A percentile compares a stretch with the other conserved stretches of the same genome.
These are phyloP conservation scores for Aphrophora alni DNA, from an alignment of 2,888 invertebrate genomes.

Conservation along the genomic window DNA sequence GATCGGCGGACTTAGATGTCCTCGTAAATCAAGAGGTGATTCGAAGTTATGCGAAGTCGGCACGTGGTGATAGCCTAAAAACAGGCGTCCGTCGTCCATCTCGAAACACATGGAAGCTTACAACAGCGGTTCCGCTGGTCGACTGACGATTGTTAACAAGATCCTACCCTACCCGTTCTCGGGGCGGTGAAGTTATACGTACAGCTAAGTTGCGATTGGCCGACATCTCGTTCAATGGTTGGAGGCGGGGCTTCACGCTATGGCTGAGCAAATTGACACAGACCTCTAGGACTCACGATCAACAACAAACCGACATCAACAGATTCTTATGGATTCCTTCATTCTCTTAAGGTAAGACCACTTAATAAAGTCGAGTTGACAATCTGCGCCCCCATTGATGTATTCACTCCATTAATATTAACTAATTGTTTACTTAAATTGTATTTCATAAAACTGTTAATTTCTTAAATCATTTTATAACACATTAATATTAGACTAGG, in stretches of 20 bases:
- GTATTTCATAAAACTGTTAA: too few relatives aligned
- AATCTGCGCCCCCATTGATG: too few relatives aligned
- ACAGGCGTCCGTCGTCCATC: constrained; percentile 39
- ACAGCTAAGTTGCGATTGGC: not conserved
- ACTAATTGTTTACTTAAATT: not conserved
- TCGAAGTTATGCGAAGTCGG: constrained; percentile 38
- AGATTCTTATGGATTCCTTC: constrained; percentile 33
- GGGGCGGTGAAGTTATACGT: not conserved
- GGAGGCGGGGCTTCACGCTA: constrained; percentile 26
- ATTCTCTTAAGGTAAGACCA: constrained; percentile 25
- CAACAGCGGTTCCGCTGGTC: constrained; percentile 9
- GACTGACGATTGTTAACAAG: constrained; percentile 19
- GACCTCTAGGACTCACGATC: constrained; percentile 17
- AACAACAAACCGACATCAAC: constrained; percentile 16
- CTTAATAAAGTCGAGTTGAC: constrained; percentile 27
- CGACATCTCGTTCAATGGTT: constrained; percentile 8
- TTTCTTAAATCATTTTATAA: too few relatives aligned
- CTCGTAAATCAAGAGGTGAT: constrained; percentile 59
- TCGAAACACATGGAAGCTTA: constrained; percentile 39
- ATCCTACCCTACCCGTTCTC: not conserved
- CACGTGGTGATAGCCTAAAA: constrained; percentile 36
- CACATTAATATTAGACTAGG: too few relatives aligned
- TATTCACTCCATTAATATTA: not conserved
- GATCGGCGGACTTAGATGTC: constrained; percentile 61
- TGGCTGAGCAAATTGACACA: constrained; percentile 37